Conservation (phyloP, 2,888 invertebrate genomes). For the Cephalotes varians region DNA sequence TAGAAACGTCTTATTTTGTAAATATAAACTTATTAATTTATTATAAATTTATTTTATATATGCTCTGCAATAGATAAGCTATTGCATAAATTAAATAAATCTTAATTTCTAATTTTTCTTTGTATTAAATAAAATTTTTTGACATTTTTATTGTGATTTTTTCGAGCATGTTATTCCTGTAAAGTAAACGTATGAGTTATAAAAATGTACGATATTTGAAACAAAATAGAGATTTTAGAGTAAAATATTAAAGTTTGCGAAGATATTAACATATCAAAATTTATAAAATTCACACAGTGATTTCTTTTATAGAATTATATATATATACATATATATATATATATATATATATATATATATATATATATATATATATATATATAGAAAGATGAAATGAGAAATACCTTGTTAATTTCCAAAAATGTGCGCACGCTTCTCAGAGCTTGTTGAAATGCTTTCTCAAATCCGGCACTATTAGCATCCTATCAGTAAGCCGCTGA, state of each 20-base stretch:
- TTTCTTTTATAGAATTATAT: too few species aligned
- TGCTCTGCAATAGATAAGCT: neutral
- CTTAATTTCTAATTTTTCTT: neutral
- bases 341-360: too few species aligned
- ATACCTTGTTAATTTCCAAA: slow-evolving; percentile 83
- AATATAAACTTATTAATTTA: neutral
- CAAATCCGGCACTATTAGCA: slow-evolving; percentile 90
- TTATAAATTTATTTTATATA: neutral
- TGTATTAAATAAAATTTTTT: neutral
- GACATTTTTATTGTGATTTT: neutral
- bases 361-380: neutral
- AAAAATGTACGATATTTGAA: neutral
- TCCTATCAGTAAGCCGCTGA: slow-evolving; percentile 87
- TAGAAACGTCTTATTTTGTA: neutral
- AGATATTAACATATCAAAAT: too few species aligned
- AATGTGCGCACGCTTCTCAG: slow-evolving; percentile 89
- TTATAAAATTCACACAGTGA: neutral
- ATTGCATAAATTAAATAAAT: neutral
- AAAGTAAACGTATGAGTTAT: slow-evolving; percentile 13
- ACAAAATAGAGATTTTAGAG: neutral
- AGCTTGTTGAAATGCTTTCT: slow-evolving; percentile 92
- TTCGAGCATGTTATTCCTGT: neutral
- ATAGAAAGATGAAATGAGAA: neutral
- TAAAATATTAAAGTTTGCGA: neutral
- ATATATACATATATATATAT: too few species aligned